These are phyloP conservation scores for Nomada fucata DNA, from an alignment of 2,888 invertebrate genomes.

Conservation along the genomic window DNA sequence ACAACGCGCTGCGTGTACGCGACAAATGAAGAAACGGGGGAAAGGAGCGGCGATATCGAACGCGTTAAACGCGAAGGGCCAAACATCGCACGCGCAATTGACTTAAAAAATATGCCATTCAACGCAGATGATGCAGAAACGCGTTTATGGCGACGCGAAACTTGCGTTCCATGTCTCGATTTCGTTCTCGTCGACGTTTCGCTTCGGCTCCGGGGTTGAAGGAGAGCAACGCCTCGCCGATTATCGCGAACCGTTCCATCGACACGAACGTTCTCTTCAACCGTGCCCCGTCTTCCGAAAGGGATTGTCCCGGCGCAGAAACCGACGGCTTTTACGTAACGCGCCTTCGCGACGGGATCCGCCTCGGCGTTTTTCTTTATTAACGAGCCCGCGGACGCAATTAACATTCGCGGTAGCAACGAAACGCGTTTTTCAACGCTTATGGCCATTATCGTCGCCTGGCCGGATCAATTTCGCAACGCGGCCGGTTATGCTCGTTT, in stretches of 20 bases:
- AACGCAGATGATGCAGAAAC: too few relatives aligned
- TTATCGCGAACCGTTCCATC: background rate
- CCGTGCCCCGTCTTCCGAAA: constrained; percentile 20
- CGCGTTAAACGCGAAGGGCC: too few relatives aligned
- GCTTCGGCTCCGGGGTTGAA: too few relatives aligned
- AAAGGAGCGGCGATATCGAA: too few relatives aligned
- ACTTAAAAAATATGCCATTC: too few relatives aligned
- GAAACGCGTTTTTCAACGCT: constrained; percentile 19
- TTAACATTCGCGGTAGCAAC: constrained; percentile 16
- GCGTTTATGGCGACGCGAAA: too few relatives aligned
- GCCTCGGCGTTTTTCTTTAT: constrained; percentile 12
- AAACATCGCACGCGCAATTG: too few relatives aligned
- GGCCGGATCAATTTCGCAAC: constrained; percentile 27
- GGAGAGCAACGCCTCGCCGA: background rate
- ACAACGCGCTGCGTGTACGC: too few relatives aligned
- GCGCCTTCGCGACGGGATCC: background rate
- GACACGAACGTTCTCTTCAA: constrained; percentile 32
- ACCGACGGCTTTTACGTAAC: constrained; percentile 23
- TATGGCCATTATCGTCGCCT: constrained; percentile 23
- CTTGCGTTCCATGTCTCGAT: too few relatives aligned
- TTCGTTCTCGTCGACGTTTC: too few relatives aligned
- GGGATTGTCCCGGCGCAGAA: background rate
- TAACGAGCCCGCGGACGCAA: background rate
- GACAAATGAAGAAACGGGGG: too few relatives aligned
- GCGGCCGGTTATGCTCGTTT: background rate